These are phyloP conservation scores for Gymnopithys bicolor DNA, from an alignment of 2,797 vertebrate genomes.

Conservation along the genomic window DNA sequence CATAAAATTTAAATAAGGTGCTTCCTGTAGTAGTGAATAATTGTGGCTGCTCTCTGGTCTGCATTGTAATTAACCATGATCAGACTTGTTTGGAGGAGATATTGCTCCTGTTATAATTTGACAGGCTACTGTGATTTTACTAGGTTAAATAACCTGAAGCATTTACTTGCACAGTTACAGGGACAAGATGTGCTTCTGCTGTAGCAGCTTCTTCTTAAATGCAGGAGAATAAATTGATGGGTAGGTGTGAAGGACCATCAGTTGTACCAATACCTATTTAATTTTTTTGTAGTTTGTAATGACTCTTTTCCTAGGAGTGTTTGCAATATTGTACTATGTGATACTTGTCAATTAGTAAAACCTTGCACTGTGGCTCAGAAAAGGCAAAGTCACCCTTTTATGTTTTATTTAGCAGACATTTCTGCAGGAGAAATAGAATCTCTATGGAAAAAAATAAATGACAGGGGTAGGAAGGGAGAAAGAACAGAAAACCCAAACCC, in stretches of 20 bases:
- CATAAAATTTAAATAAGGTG: conserved; percentile 92
- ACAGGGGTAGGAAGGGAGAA: too few relatives aligned
- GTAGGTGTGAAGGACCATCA: neutral
- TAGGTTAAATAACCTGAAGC: conserved; percentile 73
- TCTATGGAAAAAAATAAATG: neutral
- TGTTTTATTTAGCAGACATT: neutral
- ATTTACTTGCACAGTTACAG: conserved; percentile 62
- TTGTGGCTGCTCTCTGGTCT: conserved; percentile 86
- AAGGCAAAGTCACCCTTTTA: neutral
- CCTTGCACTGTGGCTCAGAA: neutral
- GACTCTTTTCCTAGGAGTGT: neutral
- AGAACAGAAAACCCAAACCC: neutral
- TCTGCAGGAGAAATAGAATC: neutral
- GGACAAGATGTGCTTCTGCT: conserved; percentile 13
- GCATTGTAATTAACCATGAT: conserved; percentile 90
- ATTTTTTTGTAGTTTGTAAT: conserved; percentile 38
- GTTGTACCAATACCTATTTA: neutral
- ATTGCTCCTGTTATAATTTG: conserved; percentile 76
- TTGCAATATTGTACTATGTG: neutral
- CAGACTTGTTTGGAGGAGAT: conserved; percentile 83
- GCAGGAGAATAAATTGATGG: conserved; percentile 15
- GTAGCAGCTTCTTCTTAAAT: conserved; percentile 36
- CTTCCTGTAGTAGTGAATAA: conserved; percentile 93
- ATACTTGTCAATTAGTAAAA: neutral
- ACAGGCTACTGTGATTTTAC: conserved; percentile 75